Conservation (phyloP, 2,797 vertebrate genomes). For the Oceanodroma leucorhoa region DNA sequence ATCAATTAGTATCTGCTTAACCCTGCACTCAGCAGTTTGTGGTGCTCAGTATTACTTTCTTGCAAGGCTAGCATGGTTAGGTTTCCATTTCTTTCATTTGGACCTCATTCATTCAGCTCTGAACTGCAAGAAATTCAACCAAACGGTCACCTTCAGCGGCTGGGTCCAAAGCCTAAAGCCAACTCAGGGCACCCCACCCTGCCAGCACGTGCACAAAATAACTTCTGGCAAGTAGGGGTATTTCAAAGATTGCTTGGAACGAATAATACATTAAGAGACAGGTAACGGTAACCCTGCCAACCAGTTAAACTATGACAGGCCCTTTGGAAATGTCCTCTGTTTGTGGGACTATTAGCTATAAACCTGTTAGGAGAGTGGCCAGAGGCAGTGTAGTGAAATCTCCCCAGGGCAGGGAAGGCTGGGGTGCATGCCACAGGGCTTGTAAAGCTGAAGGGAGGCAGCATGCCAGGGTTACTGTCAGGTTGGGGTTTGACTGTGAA, state of each 20-base stretch:
- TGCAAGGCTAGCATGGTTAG: neutral
- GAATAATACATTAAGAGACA: neutral
- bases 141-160: rapidly evolving
- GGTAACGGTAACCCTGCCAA: neutral
- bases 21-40: neutral
- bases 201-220: rapidly evolving
- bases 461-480: neutral
- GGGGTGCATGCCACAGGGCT: neutral
- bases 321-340: neutral
- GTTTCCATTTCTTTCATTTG: neutral
- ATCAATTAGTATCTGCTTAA: neutral
- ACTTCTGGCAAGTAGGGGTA: neutral
- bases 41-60: neutral
- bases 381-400: neutral
- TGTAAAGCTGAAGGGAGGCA: neutral
- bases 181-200: neutral
- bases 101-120: neutral
- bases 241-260: neutral
- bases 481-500: neutral
- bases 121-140: neutral
- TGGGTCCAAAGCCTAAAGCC: neutral
- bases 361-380: neutral
- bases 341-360: neutral
- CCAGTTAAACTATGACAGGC: neutral
- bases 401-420: neutral